Percentiles rank a stretch among this genome's conserved stretches.
phyloP scores from a whole-genome alignment of 2,113 vertebrate species.

The Panthera tigris region DNA sequence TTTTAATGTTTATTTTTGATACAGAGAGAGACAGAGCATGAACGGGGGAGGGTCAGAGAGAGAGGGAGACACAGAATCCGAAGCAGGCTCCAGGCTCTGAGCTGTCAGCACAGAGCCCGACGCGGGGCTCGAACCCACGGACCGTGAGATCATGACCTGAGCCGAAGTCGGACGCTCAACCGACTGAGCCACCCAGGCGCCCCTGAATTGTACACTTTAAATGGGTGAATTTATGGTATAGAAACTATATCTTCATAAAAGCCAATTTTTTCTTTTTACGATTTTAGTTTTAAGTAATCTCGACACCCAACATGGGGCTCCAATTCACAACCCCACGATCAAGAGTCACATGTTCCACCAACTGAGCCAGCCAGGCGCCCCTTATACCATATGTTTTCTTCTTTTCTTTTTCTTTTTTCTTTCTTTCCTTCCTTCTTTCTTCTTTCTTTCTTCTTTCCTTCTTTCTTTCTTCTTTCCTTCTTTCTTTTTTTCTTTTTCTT shows the following conservation, averaged over 20 bases:
- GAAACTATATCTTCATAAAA: background rate
- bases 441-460: too few species aligned
- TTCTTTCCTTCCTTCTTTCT: too few species aligned
- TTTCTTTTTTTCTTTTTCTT: too few species aligned
- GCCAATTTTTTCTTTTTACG: background rate
- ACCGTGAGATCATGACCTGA: background rate
- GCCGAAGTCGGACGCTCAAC: background rate
- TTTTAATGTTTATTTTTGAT: background rate
- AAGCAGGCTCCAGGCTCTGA: background rate
- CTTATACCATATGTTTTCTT: background rate
- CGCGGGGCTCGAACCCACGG: background rate
- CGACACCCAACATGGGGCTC: background rate
- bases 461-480: too few species aligned
- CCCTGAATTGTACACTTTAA: background rate
- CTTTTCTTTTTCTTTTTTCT: too few species aligned
- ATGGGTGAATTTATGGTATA: background rate
- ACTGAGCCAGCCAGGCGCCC: background rate
- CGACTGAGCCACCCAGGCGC: background rate
- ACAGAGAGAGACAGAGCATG: background rate
- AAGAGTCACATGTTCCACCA: background rate
- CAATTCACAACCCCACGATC: background rate
- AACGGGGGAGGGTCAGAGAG: background rate
- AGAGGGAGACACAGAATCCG: background rate
- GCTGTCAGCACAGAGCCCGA: background rate
- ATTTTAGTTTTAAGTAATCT: background rate